Conservation (phyloP, 2,888 invertebrate species). For the Philhelius pedissequus region DNA sequence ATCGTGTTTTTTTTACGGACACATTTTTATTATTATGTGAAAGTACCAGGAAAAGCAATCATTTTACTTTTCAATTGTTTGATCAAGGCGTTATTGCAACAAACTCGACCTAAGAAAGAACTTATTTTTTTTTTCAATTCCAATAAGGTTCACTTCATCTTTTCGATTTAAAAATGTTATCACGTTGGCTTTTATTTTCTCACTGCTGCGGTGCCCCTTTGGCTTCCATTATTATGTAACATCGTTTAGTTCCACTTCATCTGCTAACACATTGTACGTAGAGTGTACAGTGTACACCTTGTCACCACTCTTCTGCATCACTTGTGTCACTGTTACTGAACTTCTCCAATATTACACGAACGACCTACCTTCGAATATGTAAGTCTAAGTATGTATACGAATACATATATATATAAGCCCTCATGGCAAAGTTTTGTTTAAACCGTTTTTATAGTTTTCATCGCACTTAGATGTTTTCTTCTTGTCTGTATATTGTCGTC, state of each 20-base stretch:
- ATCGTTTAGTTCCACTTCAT: slow-evolving; percentile 12
- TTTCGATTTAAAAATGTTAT: not conserved
- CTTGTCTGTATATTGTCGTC: not conserved
- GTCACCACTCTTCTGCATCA: not conserved
- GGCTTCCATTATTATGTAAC: slow-evolving; percentile 4
- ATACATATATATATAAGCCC: too few species aligned
- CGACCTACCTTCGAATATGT: not conserved
- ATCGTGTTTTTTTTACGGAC: too few species aligned
- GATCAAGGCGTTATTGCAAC: not conserved
- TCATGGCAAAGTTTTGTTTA: slow-evolving; percentile 1
- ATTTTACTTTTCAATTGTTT: not conserved
- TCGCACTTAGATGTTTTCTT: not conserved
- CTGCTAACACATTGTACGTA: slow-evolving; percentile 16
- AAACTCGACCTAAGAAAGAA: not conserved
- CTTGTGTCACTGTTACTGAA: slow-evolving; percentile 27
- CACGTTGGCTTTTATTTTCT: not conserved
- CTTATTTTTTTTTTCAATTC: not conserved
- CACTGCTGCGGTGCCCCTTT: not conserved
- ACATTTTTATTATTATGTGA: not conserved
- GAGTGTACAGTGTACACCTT: not conserved
- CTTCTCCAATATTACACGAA: not conserved
- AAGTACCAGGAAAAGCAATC: not conserved
- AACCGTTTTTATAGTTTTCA: not conserved
- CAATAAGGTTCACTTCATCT: not conserved
- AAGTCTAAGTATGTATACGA: too few species aligned